Evolutionary conservation across 2,888 invertebrate genomes (phyloP), one percentile per base, ranked within the genome.

Genomic region (Steromphala cineraria): DNA sequence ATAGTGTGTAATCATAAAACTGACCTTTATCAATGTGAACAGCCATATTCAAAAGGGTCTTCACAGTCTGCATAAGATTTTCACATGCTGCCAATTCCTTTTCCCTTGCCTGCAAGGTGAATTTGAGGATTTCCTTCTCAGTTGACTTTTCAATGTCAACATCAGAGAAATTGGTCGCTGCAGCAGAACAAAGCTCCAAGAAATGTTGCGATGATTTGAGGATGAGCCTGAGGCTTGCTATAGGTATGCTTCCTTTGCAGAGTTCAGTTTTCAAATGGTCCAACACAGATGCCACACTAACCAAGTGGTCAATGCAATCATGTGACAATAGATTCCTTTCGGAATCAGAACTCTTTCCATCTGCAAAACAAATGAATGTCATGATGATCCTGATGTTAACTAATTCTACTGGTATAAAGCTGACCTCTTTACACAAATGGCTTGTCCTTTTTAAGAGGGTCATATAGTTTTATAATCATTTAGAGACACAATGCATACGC

Each of bases 51-150:
- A 75, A 24, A 8, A 81, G 75, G 21, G 24, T 19, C 19, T 78
- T 55, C 2, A 67, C 78, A 52, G 17, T 46, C 17, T 56, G 21
- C 15, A 81, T 21, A 19, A 36, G 62, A 21, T 40, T 5, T 13
- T 75, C 46, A 67, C 75, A 81, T 53, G 78, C 46, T 19, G 7
- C 8, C 5, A 81, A 24, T 75, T 81, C 81, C 31, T 75, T 81
- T 28, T 53, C 55, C 53, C 81, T 40, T 19, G 28, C 75, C 8
- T 75, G 2, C n/a, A 75, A 19, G 1, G 10, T 80, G 15, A 78
- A 8, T 8, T 28, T 46, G 4, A 78, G 10, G 4, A 55, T 31
- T 3, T 28, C 19, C 7, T 52, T n/a, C 15, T 19, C 46, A 62
- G 46, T 17, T 0, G 21, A 19, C 36, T 31, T 62, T 17, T 56